phyloP scores from a whole-genome alignment of 2,797 vertebrate species.

The Champsocephalus esox region DNA sequence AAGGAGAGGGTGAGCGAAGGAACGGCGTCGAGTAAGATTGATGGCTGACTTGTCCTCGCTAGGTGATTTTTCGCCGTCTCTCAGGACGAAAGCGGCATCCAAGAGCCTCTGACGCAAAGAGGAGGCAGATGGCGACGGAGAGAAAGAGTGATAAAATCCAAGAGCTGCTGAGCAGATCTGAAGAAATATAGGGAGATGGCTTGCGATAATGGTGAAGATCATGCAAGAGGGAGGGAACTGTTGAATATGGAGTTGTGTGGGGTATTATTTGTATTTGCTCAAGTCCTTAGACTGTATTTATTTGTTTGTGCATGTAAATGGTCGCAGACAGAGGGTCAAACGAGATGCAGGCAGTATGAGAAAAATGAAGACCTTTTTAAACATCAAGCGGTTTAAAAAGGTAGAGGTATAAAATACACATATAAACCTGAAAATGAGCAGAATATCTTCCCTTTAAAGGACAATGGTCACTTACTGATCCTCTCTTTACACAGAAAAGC shows the following conservation, averaged over 20 bases:
- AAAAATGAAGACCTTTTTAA: too few relatives aligned
- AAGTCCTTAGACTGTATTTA: not conserved
- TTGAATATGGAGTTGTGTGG: not conserved
- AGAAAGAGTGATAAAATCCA: slow-evolving; percentile 58
- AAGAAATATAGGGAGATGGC: slow-evolving; percentile 30
- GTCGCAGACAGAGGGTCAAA: too few relatives aligned
- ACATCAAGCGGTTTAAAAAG: too few relatives aligned
- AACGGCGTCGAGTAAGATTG: slow-evolving; percentile 72
- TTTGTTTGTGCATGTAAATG: not conserved
- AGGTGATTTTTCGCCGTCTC: slow-evolving; percentile 54
- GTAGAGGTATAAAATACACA: too few relatives aligned
- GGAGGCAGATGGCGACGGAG: slow-evolving; percentile 65
- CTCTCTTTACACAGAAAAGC: slow-evolving; percentile 3
- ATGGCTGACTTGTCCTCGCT: slow-evolving; percentile 72
- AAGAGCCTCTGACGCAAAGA: slow-evolving; percentile 32
- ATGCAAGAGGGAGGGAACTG: slow-evolving; percentile 16
- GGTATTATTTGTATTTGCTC: not conserved
- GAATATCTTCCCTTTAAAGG: not conserved
- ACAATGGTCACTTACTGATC: not conserved
- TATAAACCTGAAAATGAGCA: too few relatives aligned
- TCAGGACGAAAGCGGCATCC: slow-evolving; percentile 39
- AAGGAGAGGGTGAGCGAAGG: slow-evolving; percentile 47
- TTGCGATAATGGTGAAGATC: slow-evolving; percentile 21
- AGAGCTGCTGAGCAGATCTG: slow-evolving; percentile 49
- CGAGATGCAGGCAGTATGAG: too few relatives aligned